phyloP scores from a whole-genome alignment of 2,797 vertebrate genomes.

The Sternarchorhynchus goeldii region DNA sequence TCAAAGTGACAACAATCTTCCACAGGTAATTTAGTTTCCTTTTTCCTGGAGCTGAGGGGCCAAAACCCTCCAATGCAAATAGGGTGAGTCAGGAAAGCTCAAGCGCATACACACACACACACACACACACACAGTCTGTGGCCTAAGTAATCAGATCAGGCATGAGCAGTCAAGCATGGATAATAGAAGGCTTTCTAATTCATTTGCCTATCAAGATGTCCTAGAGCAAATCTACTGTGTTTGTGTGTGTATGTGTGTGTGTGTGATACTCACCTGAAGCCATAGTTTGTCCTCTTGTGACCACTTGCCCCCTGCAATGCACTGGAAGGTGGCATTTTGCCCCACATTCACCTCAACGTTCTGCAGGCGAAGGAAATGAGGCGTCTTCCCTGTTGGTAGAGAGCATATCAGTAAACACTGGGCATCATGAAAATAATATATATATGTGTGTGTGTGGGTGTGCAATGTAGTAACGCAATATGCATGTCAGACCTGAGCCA shows the following conservation, averaged over 20 bases:
- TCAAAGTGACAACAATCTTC: conserved; percentile 37
- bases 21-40: conserved; percentile 36
- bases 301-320: conserved; percentile 95
- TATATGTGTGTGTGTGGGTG: too few relatives aligned
- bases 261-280: conserved; percentile 70
- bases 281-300: conserved; percentile 93
- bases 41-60: conserved; percentile 17
- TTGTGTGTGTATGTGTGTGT: conserved; percentile 11
- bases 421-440: too few relatives aligned
- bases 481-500: too few relatives aligned
- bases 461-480: too few relatives aligned
- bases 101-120: not conserved
- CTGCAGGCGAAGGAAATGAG: conserved; percentile 94
- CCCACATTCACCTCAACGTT: conserved; percentile 97
- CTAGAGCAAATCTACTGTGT: not conserved
- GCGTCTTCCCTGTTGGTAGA: conserved; percentile 86
- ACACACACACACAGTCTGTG: conserved; percentile 10
- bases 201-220: conserved; percentile 22
- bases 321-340: conserved; percentile 95
- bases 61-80: conserved; percentile 29
- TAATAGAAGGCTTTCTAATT: conserved; percentile 60
- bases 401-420: not conserved
- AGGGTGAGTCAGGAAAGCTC: not conserved
- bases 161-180: conserved; percentile 1
- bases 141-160: conserved; percentile 15